These are phyloP conservation scores for Lasioglossum oenotherae DNA, from an alignment of 2,888 invertebrate species.

Conservation along the genomic window DNA sequence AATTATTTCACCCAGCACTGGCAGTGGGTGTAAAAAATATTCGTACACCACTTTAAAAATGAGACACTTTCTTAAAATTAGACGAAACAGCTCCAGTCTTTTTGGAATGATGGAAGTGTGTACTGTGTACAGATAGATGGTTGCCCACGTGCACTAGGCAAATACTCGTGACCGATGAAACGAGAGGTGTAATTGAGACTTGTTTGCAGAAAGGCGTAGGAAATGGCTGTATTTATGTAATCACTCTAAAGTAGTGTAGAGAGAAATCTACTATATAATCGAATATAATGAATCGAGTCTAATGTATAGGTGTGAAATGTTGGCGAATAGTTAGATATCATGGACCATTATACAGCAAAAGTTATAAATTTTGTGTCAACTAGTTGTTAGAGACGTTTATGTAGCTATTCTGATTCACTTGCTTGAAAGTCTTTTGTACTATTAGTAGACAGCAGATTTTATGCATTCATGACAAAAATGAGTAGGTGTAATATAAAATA, in stretches of 20 bases:
- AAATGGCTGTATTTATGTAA: conserved; percentile 8
- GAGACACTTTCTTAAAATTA: background rate
- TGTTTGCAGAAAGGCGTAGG: background rate
- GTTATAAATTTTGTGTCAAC: background rate
- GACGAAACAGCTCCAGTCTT: background rate
- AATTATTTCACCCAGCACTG: too few relatives aligned
- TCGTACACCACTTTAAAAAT: background rate
- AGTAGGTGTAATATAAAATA: too few relatives aligned
- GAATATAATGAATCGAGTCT: background rate
- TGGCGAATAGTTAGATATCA: background rate
- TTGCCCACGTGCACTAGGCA: background rate
- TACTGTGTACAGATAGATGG: background rate
- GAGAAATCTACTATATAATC: background rate
- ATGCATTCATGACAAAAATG: too few relatives aligned
- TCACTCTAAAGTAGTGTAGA: background rate
- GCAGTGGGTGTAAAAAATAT: too few relatives aligned
- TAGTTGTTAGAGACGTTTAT: background rate
- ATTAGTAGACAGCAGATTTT: too few relatives aligned
- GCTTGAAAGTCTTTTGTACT: too few relatives aligned
- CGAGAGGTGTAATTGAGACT: conserved; percentile 5
- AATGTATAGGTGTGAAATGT: background rate
- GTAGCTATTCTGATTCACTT: too few relatives aligned
- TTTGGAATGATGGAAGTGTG: background rate
- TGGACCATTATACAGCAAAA: background rate
- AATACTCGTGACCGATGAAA: background rate